Conservation (phyloP, 2,113 vertebrate species). For the Esox niger region DNA sequence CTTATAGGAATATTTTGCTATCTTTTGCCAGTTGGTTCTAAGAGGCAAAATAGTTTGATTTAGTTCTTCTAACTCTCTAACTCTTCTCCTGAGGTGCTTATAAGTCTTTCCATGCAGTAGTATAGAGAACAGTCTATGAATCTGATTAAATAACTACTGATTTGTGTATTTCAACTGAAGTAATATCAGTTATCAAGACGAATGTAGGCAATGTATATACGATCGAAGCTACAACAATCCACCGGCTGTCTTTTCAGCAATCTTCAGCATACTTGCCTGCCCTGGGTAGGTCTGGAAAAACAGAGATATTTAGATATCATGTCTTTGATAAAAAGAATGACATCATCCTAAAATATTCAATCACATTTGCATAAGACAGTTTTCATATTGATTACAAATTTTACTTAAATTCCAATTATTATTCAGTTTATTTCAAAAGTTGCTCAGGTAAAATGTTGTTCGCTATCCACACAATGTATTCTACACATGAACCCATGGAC, state of each 20-base stretch:
- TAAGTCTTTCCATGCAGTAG: no score
- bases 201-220: no score
- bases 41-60: no score
- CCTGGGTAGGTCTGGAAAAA: conserved; percentile 12
- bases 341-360: neutral
- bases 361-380: neutral
- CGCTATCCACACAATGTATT: conserved; percentile 3
- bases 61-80: no score
- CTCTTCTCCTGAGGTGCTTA: no score
- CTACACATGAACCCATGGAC: neutral
- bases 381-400: neutral
- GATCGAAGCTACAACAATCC: conserved; percentile 30
- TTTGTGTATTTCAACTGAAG: conserved; percentile 69
- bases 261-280: neutral
- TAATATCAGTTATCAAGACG: no score
- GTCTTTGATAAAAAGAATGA: conserved; percentile 1
- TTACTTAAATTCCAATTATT: conserved; percentile 19
- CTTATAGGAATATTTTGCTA: no score
- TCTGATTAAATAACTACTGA: conserved; percentile 70
- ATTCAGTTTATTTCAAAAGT: conserved; percentile 7
- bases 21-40: no score
- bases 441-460: conserved; percentile 11
- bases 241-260: conserved; percentile 11
- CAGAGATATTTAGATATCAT: no score
- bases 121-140: no score